Percentiles rank a stretch among this genome's conserved stretches.
Conservation (phyloP, 2,113 vertebrate genomes). For the Nerophis ophidion region DNA sequence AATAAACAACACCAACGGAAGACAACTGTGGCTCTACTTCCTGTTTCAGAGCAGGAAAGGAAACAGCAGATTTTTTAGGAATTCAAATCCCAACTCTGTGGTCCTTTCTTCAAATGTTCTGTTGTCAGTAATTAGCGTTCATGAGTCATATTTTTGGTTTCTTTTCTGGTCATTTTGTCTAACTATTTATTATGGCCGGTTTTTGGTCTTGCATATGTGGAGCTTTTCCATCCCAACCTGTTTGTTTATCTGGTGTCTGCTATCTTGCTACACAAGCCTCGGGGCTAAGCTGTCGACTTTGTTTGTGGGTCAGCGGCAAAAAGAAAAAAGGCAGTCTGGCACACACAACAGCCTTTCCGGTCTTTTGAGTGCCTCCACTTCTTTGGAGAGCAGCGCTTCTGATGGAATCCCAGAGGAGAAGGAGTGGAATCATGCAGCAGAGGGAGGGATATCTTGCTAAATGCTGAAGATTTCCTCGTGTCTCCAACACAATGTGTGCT, state of each 20-base stretch:
- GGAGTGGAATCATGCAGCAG: constrained; percentile 18
- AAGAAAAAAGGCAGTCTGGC: constrained; percentile 27
- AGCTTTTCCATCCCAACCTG: constrained; percentile 21
- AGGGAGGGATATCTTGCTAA: constrained; percentile 19
- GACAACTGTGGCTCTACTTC: constrained; percentile 67
- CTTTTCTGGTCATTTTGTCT: neutral
- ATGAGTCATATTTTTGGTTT: neutral
- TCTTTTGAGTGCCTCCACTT: constrained; percentile 28
- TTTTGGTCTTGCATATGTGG: constrained; percentile 2
- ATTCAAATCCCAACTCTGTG: constrained; percentile 57
- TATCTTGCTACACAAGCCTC: neutral
- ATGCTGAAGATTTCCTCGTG: constrained; percentile 9
- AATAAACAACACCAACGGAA: constrained; percentile 71
- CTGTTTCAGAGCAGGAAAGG: constrained; percentile 60
- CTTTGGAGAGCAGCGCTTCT: constrained; percentile 21
- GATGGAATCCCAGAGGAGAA: constrained; percentile 22
- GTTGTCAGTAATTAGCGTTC: neutral
- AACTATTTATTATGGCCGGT: neutral
- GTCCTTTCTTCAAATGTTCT: constrained; percentile 7
- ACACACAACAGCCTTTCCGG: constrained; percentile 23
- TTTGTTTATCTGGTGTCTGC: constrained; percentile 16
- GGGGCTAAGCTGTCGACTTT: constrained; percentile 24
- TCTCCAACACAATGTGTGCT: constrained; percentile 14
- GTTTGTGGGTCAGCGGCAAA: constrained; percentile 45
- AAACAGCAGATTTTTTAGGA: constrained; percentile 74